Evolutionary conservation across 2,888 invertebrate species (phyloP), one percentile per base, ranked within the genome.

Genomic region (Phyto melanocephala): DNA sequence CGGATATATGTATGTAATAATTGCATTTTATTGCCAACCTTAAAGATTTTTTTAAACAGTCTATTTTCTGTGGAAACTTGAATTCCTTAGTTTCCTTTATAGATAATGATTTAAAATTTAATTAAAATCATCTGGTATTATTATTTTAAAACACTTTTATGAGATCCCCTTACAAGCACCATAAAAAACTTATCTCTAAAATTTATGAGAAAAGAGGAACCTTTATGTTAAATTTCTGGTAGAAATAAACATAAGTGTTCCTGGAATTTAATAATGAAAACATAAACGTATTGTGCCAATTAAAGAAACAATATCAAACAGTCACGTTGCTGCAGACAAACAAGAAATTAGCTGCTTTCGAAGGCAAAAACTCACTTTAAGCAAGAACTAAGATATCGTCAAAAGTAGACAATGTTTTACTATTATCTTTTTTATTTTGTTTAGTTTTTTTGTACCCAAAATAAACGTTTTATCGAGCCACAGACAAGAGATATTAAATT

Each of bases 251-350:
- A 45, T 60, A 47, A 65, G 45, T 54, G 24, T 80, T 80, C 79
- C 45, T 37, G 63, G 79, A 80, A 80, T 60, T 74, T 62, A 33
- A 54, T 79, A 79, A 72, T 79, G 72, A 67, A 79, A 72, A 79
- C 72, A 80, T 74, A 80, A 80, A 80, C 52, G 72, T 80, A 80
- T 74, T 67, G 60, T 42, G 67, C 79, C 72, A 80, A 80, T 80
- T 80, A 80, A 68, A 47, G 54, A 45, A 52, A 54, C 60, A 80
- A 80, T 72, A 60, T 62, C 47, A 60, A 60, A 17, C 60, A 42
- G n/a, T 37, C 37, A 40, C 24, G 33, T 15, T 15, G 37, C 7
- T 45, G 7, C 52, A 60, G 56, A 52, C 22, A 15, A 20, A 40
- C 22, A 68, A 60, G 50, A 76, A 77, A 70, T 77, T 62, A 33